Evolutionary conservation across 1,140 invertebrate species (phyloP).

Genomic region (Diuraphis noxia): DNA sequence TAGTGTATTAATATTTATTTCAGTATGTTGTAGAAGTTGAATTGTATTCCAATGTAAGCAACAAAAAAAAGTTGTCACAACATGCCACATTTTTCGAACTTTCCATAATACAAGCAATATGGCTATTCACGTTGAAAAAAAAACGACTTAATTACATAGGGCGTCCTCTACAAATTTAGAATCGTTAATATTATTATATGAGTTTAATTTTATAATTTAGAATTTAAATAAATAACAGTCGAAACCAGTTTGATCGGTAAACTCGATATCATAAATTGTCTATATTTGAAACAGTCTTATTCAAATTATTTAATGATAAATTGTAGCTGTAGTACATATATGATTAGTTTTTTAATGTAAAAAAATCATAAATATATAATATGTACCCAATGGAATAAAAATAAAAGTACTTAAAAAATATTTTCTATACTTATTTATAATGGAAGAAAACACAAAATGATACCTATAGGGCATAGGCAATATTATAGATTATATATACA

Average conservation of each 20-base stretch:
- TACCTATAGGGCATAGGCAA: not conserved
- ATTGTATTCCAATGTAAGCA: not conserved
- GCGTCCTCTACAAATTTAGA: not conserved
- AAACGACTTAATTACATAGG: constrained; percentile 13
- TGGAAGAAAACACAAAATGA: not conserved
- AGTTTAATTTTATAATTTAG: constrained; percentile 7
- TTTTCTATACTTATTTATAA: constrained; percentile 8
- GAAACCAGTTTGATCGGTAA: constrained; percentile 8
- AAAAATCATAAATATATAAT: not conserved
- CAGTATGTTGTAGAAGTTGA: not conserved
- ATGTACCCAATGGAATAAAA: not conserved
- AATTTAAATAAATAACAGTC: constrained; percentile 20
- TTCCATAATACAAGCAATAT: not conserved
- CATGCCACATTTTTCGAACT: not conserved
- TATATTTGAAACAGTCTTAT: constrained; percentile 6
- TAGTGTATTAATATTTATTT: not conserved
- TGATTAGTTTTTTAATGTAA: not conserved
- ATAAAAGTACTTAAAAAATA: not conserved
- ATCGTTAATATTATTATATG: not conserved
- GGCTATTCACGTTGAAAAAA: not conserved
- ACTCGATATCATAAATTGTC: not conserved
- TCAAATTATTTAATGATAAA: constrained; percentile 19
- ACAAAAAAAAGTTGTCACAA: not conserved
- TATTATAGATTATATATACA: not conserved
- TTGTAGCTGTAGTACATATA: not conserved